Evolutionary conservation across 2,113 vertebrate genomes (phyloP).

Genomic region (Dipodomys spectabilis): DNA sequence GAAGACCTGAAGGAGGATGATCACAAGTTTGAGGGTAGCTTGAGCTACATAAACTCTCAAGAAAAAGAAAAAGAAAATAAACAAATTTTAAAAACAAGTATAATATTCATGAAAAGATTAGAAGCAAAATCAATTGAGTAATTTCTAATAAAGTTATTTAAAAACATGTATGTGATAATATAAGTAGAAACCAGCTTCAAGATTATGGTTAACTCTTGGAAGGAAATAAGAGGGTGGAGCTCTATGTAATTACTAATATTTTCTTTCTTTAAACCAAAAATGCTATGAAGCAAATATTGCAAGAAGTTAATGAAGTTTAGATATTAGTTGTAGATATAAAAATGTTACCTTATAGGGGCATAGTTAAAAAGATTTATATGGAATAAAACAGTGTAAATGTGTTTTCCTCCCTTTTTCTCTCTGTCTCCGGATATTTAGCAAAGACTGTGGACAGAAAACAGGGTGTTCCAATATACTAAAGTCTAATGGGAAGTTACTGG

Average conservation of each 20-base stretch:
- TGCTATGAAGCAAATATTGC: not conserved
- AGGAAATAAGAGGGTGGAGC: not conserved
- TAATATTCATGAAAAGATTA: not conserved
- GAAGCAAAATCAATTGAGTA: not conserved
- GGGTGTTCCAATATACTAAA: not conserved
- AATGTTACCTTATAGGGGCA: not conserved
- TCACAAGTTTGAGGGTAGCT: not conserved
- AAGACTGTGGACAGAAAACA: not conserved
- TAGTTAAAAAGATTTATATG: constrained; percentile 13
- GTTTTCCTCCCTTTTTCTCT: not conserved
- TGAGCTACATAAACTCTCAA: not conserved
- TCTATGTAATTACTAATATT: constrained; percentile 9
- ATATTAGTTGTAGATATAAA: constrained; percentile 4
- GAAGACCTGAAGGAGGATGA: not conserved
- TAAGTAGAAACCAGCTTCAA: not conserved
- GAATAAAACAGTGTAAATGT: not conserved
- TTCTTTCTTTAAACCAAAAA: constrained; percentile 31
- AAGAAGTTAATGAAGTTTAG: not conserved
- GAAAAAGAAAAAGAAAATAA: not conserved
- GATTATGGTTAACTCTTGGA: not conserved
- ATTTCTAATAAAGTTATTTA: constrained; percentile 28
- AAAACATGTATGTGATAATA: not conserved
- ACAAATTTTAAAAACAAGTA: not conserved
- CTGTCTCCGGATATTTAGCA: not conserved
- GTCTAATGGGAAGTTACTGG: not conserved